Evolutionary conservation across 2,888 invertebrate genomes (phyloP), one percentile per base, ranked within the genome.

Genomic region (Caenorhabditis sp.): DNA sequence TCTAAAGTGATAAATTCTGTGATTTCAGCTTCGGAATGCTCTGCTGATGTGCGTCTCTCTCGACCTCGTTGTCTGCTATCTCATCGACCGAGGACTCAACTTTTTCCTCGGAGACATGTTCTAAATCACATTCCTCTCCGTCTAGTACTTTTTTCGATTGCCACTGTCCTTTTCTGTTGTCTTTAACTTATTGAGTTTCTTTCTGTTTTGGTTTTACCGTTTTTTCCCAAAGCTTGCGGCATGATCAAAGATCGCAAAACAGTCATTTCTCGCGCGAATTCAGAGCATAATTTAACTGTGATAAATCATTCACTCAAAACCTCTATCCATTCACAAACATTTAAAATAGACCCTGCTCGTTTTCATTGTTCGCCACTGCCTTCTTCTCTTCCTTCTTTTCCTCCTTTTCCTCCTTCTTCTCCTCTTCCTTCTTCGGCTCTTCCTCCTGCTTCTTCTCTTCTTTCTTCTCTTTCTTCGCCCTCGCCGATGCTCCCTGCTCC

Each of bases 1-100:
- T 43, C 27, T 9, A 35, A 7, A 20, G 2, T 22, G 4, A 11
- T 4, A 35, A 15, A 7, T 2, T 7, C 1, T 11, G 17, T 17
- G 11, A 5, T 20, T 9, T 24, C 92, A 97, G 97, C 96, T 96
- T 90, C 95, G 96, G 83, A 92, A 93, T 83, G 93, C 93, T 79
- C 91, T 99, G 88, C 92, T 98, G 56, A 92, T 92, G 90, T 93
- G 95, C 15, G 91, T 99, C 82, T 91, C 94, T 83, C 93, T 93
- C 0, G 96, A 99, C 90, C 94, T 96, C 89, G 90, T 93, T 80
- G 93, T 94, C 88, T 94, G 96, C 3, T 96, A 93, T 89, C 87
- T 93, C 20, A 93, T 94, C 77, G 98, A 99, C 70, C 79, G 89
- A 30, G 53, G 73, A 8, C 83, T 84, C 52, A 82, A 81, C 59